Conservation (phyloP, 2,888 invertebrate genomes). For the Yponomeuta evonymella region DNA sequence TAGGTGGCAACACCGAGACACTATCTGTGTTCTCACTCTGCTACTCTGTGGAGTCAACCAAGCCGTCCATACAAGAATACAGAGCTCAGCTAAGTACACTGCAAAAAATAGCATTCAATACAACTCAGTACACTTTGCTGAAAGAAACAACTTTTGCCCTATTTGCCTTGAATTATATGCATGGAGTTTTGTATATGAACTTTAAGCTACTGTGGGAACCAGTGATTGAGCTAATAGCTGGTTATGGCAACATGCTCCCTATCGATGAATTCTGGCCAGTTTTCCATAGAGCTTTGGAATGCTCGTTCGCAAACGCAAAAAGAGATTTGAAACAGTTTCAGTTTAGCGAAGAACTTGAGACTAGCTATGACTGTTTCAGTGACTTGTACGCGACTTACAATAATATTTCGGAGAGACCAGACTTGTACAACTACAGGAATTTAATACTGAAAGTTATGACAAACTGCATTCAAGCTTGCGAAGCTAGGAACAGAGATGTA, state of each 20-base stretch:
- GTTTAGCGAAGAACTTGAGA: conserved; percentile 54
- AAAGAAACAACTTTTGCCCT: conserved; percentile 76
- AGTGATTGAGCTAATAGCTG: conserved; percentile 82
- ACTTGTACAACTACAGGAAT: conserved; percentile 84
- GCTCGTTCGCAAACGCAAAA: conserved; percentile 64
- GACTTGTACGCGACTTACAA: conserved; percentile 54
- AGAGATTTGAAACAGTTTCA: conserved; percentile 47
- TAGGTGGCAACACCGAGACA: conserved; percentile 52
- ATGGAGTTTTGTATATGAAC: conserved; percentile 89
- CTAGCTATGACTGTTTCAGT: conserved; percentile 41
- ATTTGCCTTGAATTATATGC: conserved; percentile 84
- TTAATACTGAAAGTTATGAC: conserved; percentile 88
- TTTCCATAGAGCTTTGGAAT: conserved; percentile 77
- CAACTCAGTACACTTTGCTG: conserved; percentile 74
- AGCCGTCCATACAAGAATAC: conserved; percentile 85
- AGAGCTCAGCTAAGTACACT: conserved; percentile 84
- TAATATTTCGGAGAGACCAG: conserved; percentile 76
- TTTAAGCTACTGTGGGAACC: conserved; percentile 95
- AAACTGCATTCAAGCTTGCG: conserved; percentile 83
- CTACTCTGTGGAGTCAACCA: conserved; percentile 81
- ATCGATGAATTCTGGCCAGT: conserved; percentile 83
- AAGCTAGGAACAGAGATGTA: conserved; percentile 87
- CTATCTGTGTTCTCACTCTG: conserved; percentile 81
- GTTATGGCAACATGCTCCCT: conserved; percentile 80
- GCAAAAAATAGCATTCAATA: conserved; percentile 82